Evolutionary conservation across 2,888 invertebrate species (phyloP), one percentile per base, ranked within the genome.

Genomic region (Hyppa rectilinea): DNA sequence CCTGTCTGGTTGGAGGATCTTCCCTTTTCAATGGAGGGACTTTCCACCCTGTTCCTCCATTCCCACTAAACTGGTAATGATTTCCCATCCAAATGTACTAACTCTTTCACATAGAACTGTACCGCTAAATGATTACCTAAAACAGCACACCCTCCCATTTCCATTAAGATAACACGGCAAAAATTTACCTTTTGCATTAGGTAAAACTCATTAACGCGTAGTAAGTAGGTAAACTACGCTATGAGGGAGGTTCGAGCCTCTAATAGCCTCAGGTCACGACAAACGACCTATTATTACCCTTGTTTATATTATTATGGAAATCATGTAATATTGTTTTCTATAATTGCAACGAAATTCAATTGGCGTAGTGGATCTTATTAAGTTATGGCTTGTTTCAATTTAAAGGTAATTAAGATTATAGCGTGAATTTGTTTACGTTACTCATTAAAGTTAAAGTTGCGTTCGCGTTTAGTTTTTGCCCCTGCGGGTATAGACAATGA

Each of bases 301-400:
- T 84, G 82, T 87, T 87, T 87, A 76, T 86, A 85, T 84, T 87
- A 78, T 85, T 76, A 87, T 85, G 87, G 82, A 87, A 87, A 87
- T 87, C 80, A 75, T 78, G 75, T 68, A 67, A 82, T 83, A 80
- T 71, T 75, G 80, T 79, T 81, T 81, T 83, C 69, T 69, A 71
- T 86, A 85, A 87, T 87, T 83, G 83, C 79, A 75, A 75, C 78
- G 74, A 75, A 87, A 85, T 87, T 87, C 87, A 86, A 87, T 87
- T 85, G 87, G 68, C 60, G 73, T 82, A 65, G 78, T 72, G 58
- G 78, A 77, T 79, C 82, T 84, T 71, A 74, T 78, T 71, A 72
- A 52, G 50, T 68, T 69, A 78, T 71, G 62, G 76, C 75, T 72
- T 43, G 75, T 63, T 75, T 77, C 55, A 61, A 59, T 75, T 74